phyloP scores from a whole-genome alignment of 2,888 invertebrate genomes.

The Hypomecis atomaria region DNA sequence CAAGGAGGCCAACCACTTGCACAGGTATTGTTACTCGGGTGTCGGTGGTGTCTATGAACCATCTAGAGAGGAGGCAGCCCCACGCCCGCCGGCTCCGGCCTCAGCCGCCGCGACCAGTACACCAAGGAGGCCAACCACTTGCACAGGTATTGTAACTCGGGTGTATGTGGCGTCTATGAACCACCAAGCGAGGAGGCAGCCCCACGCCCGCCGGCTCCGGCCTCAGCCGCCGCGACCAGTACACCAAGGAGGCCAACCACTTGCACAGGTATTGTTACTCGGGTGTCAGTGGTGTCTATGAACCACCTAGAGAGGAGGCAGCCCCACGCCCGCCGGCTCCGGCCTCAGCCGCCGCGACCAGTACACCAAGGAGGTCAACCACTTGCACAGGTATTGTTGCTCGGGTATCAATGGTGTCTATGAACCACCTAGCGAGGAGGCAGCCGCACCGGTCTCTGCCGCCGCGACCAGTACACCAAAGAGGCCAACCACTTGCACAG shows the following conservation, averaged over 20 bases:
- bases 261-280: constrained; percentile 82
- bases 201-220: constrained; percentile 86
- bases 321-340: constrained; percentile 82
- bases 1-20: too few species aligned
- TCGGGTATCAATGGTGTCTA: too few species aligned
- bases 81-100: too few species aligned
- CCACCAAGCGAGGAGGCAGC: constrained; percentile 84
- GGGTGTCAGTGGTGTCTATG: too few species aligned
- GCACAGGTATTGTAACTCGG: too few species aligned
- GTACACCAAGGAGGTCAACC: constrained; percentile 96
- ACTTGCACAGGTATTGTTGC: constrained; percentile 86
- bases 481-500: constrained; percentile 95
- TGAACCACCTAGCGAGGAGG: too few species aligned
- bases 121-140: too few species aligned
- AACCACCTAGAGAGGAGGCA: constrained; percentile 85
- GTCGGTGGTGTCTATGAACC: too few species aligned
- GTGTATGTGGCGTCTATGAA: too few species aligned
- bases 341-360: constrained; percentile 95
- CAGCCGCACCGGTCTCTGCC: constrained; percentile 88
- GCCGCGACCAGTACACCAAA: constrained; percentile 96
- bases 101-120: too few species aligned
- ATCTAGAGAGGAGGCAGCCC: too few species aligned
- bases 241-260: constrained; percentile 96
- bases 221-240: constrained; percentile 95
- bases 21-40: too few species aligned